Base-by-base conservation (phyloP, 2,797 vertebrate species). In the Euthynnus affinis region DNA sequence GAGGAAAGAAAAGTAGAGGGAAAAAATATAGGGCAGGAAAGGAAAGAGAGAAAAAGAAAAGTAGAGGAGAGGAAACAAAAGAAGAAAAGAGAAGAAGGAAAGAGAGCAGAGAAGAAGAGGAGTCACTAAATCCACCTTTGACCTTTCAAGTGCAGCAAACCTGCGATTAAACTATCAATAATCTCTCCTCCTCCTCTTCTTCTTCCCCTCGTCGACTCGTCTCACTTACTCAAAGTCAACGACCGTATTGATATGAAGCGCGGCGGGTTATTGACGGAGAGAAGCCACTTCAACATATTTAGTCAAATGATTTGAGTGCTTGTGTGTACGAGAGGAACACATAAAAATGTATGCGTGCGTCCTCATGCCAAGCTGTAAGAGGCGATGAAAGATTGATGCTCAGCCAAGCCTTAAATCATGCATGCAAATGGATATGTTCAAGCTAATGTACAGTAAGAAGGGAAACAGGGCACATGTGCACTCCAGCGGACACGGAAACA, bases 331-430 rank as follows among this genome's bases (percentile, higher is more conserved):
- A n/a, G n/a, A n/a, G n/a, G n/a, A n/a, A n/a, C n/a, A n/a, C n/a
- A n/a, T n/a, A n/a, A n/a, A 61, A 72, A 59, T 25, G 56, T 62
- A 53, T 18, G 53, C 17, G 52, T 25, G 74, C 74, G 3, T 75
- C 65, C 68, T 74, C 71, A 2, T 60, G 79, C 69, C 69, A 42
- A 62, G 65, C 62, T 53, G 76, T 12, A 23, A 67, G 78, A 71
- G 71, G 40, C 25, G 0, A 85, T 77, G 71, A 88, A 89, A 90
- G 67, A 81, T 78, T 84, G 80, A 91, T 81, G 86, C 80, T 63
- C 3, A 52, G 66, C 81, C 74, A 44, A 60, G 76, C 51, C 44
- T 55, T 84, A 57, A 86, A 88, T 86, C 37, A 88, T 86, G 83
- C 86, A 86, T 88, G 58, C 75, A 81, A 75, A 78, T 81, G 86